Evolutionary conservation across 2,888 invertebrate genomes (phyloP), one percentile per base, ranked within the genome.

Genomic region (Orthosia incerta): DNA sequence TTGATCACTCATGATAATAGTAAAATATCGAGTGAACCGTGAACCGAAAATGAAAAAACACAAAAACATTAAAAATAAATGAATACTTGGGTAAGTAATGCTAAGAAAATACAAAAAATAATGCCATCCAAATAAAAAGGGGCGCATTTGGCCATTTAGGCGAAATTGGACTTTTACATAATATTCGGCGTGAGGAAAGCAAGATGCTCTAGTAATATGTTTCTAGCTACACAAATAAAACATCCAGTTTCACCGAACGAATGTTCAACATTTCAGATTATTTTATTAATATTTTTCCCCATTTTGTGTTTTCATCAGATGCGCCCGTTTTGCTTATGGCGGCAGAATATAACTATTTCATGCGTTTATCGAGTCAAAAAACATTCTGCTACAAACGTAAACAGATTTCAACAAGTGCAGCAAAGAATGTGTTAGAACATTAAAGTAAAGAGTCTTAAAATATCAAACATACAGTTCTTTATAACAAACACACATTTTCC

Each of bases 391-490:
- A 50, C 18, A 45, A 61, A 61, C 9, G 23, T 53, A 66, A 45
- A 55, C 26, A 39, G 62, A 76, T 57, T 63, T 66, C 20, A 56
- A 78, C 48, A 45, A 67, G 13, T 70, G 26, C 61, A 4, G 23
- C 65, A 55, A 65, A 55, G 12, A 48, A 59, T 13, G n/a, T 46
- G 23, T 18, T 12, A 26, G 15, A 80, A 26, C 9, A 59, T 18
- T 68, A 48, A 55, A 76, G 20, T 13, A 61, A 80, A 48, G 51
- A 16, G 18, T 39, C 31, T 60, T 55, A 67, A 60, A 65, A 62
- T 61, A 81, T 16, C 31, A 77, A 62, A 71, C 71, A 79, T 77
- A 82, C 61, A 82, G 61, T 62, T 57, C 45, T 56, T 4, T 13
- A 45, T 56, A 50, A 71, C 18, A 57, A 50, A 79, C 53, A 23